Evolutionary conservation across 2,113 vertebrate genomes (phyloP), one percentile per base, ranked within the genome.

Genomic region (Gadus macrocephalus): DNA sequence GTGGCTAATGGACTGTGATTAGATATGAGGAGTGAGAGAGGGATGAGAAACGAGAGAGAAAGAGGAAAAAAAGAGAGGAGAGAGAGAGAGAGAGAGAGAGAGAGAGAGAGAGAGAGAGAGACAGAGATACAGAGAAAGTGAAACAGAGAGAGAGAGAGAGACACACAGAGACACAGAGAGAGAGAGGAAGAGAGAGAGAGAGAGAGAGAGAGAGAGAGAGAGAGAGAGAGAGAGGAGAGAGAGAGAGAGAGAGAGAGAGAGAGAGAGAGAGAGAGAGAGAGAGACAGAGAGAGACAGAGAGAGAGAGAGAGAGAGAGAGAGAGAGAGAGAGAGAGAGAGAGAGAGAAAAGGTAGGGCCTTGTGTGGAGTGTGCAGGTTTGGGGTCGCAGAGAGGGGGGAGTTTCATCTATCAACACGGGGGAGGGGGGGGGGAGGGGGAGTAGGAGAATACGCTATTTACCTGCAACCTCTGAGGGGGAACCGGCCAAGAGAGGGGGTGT

Each of bases 1-100:
- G 79, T 71, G 76, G 83, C 89, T 91, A 91, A 90, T 91, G 89
- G 89, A 86, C 82, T 87, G 86, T 89, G 90, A 89, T 90, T 88
- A 91, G 91, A 90, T 90, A 88, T 81, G 74, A 78, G 81, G 74
- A 69, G 75, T 75, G 77, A 62, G 73, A 71, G 60, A 66, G 75
- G 55, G 75, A 64, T 73, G 25, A 38, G 56, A 20, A 28, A 62
- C 22, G 68, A 19, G n/a, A 67, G 20, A 14, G 62, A 64, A 74
- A 49, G 59, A 22, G 31, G 61, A 58, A 69, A 19, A 70, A 60
- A 49, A 19, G 31, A 28, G 20, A 20, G 68, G 68, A 19, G 16
- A 66, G 20, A 14, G 62, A 64, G 72, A 49, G 59, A 22, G 58
- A 64, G 61, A 58, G 61, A 19, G 62, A 19, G 67, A 59, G 55